These are phyloP conservation scores for Halcyon smyrnensis DNA, from an alignment of 2,797 vertebrate genomes.

Conservation along the genomic window DNA sequence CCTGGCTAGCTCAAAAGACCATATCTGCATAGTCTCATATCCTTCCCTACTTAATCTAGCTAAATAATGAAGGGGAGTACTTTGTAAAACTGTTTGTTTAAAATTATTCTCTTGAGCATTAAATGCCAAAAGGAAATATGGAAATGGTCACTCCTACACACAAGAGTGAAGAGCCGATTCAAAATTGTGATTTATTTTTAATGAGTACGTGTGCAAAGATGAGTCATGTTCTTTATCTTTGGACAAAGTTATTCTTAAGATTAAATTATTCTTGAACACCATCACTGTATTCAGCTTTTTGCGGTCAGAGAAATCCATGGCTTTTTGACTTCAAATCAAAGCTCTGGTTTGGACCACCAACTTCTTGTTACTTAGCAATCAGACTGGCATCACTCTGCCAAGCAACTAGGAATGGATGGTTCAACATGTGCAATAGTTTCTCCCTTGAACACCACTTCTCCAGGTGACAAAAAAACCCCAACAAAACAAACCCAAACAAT, in stretches of 20 bases:
- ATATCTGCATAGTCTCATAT: neutral
- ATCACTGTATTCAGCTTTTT: neutral
- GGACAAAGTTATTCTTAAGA: neutral
- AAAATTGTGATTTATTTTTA: neutral
- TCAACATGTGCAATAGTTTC: neutral
- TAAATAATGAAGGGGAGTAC: neutral
- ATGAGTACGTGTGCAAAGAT: neutral
- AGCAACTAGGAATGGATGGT: neutral
- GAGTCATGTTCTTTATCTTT: neutral
- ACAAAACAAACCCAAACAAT: no score
- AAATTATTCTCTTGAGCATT: neutral
- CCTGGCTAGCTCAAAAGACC: neutral
- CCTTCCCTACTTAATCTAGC: neutral
- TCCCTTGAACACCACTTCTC: neutral
- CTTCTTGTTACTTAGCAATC: neutral
- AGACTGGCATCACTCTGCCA: accelerated
- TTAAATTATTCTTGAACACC: neutral
- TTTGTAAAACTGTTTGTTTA: constrained; percentile 13
- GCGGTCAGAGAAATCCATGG: accelerated
- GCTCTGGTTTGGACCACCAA: neutral
- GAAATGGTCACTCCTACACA: constrained; percentile 49
- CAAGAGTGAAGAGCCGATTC: neutral
- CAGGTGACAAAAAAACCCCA: neutral
- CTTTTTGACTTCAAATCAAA: neutral
- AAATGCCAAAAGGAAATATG: constrained; percentile 52